A percentile compares a stretch with the other conserved stretches of the same genome.
phyloP scores from a whole-genome alignment of 2,113 vertebrate genomes.

The Aegotheles bennettii region DNA sequence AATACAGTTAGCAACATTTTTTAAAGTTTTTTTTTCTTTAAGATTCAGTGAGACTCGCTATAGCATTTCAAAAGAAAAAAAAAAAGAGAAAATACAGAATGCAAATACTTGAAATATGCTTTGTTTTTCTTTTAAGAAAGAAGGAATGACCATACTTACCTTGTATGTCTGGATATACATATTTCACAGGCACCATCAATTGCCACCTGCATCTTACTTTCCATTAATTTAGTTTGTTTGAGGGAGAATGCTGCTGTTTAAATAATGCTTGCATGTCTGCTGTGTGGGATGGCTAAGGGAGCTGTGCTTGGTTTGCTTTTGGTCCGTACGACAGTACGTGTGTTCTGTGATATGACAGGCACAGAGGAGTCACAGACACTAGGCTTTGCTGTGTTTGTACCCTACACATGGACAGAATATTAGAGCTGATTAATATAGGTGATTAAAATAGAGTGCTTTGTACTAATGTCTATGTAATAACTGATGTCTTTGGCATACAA shows the following conservation, averaged over 20 bases:
- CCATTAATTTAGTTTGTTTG: not conserved
- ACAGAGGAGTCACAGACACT: not conserved
- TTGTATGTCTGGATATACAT: not conserved
- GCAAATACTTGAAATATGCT: not conserved
- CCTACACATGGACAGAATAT: constrained; percentile 24
- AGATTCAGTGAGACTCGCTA: constrained; percentile 20
- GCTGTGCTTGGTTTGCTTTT: not conserved
- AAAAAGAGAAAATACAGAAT: not conserved
- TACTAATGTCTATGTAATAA: constrained; percentile 48
- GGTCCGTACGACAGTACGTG: not conserved
- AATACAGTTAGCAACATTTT: not conserved
- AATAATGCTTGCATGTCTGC: not conserved
- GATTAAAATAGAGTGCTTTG: constrained; percentile 46
- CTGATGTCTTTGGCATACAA: constrained; percentile 89
- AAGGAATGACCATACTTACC: not conserved
- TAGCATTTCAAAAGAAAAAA: constrained; percentile 17
- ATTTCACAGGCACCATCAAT: not conserved
- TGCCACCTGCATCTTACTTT: not conserved
- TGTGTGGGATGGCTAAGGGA: not conserved
- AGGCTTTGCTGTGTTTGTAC: constrained; percentile 24
- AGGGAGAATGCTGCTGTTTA: not conserved
- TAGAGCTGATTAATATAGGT: constrained; percentile 28
- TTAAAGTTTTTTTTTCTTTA: not conserved
- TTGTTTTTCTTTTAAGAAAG: not conserved
- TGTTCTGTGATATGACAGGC: not conserved